These are phyloP conservation scores for Bos taurus DNA, from an alignment of 2,113 vertebrate species.

Conservation along the genomic window ARS-UCD2.0 NC_037337.1:13373001-13373500, in stretches of 20 bases:
- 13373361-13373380: neutral
- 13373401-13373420: neutral
- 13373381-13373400: neutral
- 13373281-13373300: neutral
- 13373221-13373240: neutral
- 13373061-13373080: neutral
- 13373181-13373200: neutral
- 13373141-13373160: neutral
- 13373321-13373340: neutral
- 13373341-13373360: neutral
- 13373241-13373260: neutral
- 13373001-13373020: neutral
- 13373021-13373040: neutral
- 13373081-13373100: neutral
- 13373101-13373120: neutral
- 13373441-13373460: too few relatives aligned
- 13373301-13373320: neutral
- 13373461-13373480: too few relatives aligned
- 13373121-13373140: neutral
- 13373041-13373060: neutral
- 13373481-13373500: too few relatives aligned
- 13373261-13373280: neutral
- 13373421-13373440: too few relatives aligned
- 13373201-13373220: neutral
- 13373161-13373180: neutral